Evolutionary conservation across 2,113 vertebrate genomes (phyloP).

Genomic region (Odobenus rosmarus): DNA sequence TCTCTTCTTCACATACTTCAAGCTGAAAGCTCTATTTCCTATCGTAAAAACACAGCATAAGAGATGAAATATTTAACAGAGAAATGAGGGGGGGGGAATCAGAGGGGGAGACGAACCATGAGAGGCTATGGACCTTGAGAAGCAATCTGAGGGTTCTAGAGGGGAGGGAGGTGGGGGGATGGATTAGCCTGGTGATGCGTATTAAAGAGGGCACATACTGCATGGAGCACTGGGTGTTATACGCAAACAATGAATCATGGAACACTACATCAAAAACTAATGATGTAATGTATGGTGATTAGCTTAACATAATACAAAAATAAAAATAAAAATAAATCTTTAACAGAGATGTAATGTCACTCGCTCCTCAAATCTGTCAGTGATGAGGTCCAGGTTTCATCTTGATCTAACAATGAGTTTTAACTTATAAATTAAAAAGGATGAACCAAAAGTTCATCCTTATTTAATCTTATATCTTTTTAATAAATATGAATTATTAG

Average conservation of each 20-base stretch:
- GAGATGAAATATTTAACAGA: constrained; percentile 25
- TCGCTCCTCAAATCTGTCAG: neutral
- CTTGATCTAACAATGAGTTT: neutral
- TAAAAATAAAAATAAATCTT: neutral
- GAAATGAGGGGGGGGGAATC: too few relatives aligned
- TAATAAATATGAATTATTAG: constrained; percentile 24
- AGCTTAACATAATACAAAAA: too few relatives aligned
- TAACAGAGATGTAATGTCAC: neutral
- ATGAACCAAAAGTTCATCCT: neutral
- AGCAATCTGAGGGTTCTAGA: too few relatives aligned
- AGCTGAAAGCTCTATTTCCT: neutral
- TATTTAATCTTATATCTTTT: neutral
- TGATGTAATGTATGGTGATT: too few relatives aligned
- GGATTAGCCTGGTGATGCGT: too few relatives aligned
- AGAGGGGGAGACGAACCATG: too few relatives aligned
- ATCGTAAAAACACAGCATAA: neutral
- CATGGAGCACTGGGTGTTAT: too few relatives aligned
- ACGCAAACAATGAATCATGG: too few relatives aligned
- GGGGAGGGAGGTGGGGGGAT: too few relatives aligned
- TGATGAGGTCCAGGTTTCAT: neutral
- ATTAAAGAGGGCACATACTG: too few relatives aligned
- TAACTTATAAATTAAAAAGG: constrained; percentile 37
- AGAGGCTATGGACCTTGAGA: too few relatives aligned
- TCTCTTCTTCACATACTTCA: neutral
- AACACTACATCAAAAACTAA: too few relatives aligned